A percentile compares a stretch with the other conserved stretches of the same genome.
These are phyloP conservation scores for Budorcas taxicolor DNA, from an alignment of 2,113 vertebrate genomes.

Conservation along the genomic window DNA sequence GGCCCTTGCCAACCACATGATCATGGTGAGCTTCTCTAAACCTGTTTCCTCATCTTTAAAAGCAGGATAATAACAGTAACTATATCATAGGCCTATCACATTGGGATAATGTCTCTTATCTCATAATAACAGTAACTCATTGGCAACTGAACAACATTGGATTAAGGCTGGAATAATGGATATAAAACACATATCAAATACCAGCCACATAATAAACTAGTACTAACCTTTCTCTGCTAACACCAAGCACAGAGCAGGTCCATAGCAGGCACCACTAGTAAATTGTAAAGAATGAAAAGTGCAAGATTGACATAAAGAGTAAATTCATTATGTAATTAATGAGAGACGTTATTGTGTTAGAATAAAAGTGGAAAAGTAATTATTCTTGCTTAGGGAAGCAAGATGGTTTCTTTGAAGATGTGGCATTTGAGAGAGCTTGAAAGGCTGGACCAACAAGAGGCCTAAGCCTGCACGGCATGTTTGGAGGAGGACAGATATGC, in stretches of 20 bases:
- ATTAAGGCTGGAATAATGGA: not conserved
- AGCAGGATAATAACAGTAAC: not conserved
- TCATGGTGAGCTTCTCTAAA: not conserved
- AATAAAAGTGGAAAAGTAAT: not conserved
- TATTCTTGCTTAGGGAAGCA: not conserved
- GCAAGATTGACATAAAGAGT: not conserved
- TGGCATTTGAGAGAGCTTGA: not conserved
- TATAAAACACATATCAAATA: not conserved
- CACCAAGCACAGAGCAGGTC: not conserved
- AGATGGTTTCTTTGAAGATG: not conserved
- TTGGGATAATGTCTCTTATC: not conserved
- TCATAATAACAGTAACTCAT: not conserved
- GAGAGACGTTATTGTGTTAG: not conserved
- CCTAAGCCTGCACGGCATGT: rapidly evolving
- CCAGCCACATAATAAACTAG: not conserved
- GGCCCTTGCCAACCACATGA: not conserved
- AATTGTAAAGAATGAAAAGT: not conserved
- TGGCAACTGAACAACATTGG: not conserved
- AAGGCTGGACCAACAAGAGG: not conserved
- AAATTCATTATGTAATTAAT: not conserved
- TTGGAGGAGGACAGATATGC: not conserved
- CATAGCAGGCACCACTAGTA: not conserved
- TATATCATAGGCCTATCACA: not conserved
- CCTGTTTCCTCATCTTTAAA: slow-evolving; percentile 8
- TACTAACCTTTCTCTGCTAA: not conserved